Conservation (phyloP, 2,113 vertebrate species). For the Corythornis cristatus region DNA sequence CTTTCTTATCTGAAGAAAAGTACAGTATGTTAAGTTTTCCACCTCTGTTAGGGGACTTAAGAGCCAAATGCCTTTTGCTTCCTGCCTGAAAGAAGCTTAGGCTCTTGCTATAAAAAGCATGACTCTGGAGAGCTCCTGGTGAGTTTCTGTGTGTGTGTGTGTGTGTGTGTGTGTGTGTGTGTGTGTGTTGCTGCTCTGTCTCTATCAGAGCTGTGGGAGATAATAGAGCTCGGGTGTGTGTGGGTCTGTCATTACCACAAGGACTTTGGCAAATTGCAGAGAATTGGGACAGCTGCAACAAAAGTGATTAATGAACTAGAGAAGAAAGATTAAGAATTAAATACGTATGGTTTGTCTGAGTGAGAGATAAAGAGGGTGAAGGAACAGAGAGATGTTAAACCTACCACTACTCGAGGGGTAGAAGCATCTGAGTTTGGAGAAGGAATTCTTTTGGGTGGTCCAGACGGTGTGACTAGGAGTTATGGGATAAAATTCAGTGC, state of each 20-base stretch:
- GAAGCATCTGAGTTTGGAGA: not conserved
- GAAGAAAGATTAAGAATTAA: not conserved
- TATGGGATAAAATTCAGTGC: not conserved
- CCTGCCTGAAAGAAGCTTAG: conserved; percentile 5
- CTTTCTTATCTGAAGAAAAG: conserved; percentile 16
- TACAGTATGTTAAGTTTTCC: not conserved
- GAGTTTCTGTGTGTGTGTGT: not conserved
- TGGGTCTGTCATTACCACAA: not conserved
- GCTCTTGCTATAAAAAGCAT: not conserved
- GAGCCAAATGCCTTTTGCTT: conserved; percentile 25
- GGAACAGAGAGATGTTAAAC: not conserved
- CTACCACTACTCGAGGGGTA: not conserved
- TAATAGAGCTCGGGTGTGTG: not conserved
- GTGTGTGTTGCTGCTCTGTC: not conserved
- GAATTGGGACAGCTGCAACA: conserved; percentile 10
- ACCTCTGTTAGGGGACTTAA: not conserved
- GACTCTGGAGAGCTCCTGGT: conserved; percentile 2
- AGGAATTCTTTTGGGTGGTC: not conserved
- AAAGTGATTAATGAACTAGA: conserved; percentile 9
- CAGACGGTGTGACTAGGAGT: not conserved
- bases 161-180: too few relatives aligned
- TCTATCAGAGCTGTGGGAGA: not conserved
- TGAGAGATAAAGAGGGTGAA: not conserved
- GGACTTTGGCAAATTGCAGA: not conserved
- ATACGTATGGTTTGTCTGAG: not conserved